phyloP scores from a whole-genome alignment of 1,140 invertebrate species.

The Ylistrum balloti region DNA sequence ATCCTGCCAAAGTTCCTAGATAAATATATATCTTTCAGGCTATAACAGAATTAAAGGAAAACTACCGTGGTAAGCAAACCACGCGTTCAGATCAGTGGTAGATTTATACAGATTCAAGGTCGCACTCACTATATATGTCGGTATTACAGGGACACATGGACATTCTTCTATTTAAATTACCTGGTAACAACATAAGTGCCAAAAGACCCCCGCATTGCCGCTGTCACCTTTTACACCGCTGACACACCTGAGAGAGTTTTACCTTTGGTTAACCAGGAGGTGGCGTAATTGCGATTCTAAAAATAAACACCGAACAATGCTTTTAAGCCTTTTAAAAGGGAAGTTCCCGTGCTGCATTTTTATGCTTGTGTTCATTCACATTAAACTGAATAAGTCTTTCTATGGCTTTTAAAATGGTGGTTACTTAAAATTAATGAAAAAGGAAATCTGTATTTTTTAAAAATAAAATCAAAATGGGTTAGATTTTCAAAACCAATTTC shows the following conservation, averaged over 20 bases:
- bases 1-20: too few relatives aligned
- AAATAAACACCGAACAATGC: neutral
- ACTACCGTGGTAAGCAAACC: neutral
- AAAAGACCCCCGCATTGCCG: neutral
- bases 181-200: neutral
- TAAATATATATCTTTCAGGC: too few relatives aligned
- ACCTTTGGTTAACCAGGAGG: constrained; percentile 5
- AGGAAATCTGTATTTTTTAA: too few relatives aligned
- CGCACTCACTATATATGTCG: neutral
- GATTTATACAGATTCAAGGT: neutral
- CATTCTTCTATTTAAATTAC: neutral
- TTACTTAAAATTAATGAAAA: too few relatives aligned
- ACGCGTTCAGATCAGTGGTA: neutral
- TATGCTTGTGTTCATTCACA: neutral
- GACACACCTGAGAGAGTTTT: neutral
- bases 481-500: too few relatives aligned
- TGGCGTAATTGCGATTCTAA: neutral
- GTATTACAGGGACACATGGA: neutral
- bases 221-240: neutral
- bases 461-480: too few relatives aligned
- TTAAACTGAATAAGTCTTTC: too few relatives aligned
- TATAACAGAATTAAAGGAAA: too few relatives aligned
- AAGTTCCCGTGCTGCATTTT: neutral
- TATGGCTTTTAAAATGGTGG: too few relatives aligned
- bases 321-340: neutral